Percentiles rank a stretch among this genome's conserved stretches.
phyloP scores from a whole-genome alignment of 1,140 invertebrate species.

The Drosophila elegans region DNA sequence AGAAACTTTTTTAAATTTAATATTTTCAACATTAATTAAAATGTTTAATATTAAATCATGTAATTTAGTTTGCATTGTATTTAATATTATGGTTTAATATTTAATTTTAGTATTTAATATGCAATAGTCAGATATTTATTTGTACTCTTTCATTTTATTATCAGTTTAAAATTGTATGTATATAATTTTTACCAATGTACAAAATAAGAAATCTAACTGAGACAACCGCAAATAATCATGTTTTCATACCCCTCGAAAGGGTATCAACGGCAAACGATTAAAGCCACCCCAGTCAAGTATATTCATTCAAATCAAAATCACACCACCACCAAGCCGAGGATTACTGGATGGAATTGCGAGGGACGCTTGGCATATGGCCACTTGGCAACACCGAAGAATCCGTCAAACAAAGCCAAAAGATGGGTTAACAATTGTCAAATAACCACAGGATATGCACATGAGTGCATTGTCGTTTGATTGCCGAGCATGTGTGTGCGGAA shows the following conservation, averaged over 20 bases:
- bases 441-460: conserved; percentile 81
- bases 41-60: no score
- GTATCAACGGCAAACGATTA: conserved; percentile 32
- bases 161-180: no score
- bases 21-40: no score
- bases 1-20: no score
- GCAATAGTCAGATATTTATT: no score
- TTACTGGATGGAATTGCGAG: conserved; percentile 33
- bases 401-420: conserved; percentile 51
- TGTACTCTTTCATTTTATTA: no score
- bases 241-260: conserved; percentile 6
- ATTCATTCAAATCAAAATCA: conserved; percentile 18
- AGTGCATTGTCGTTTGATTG: conserved; percentile 66
- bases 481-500: conserved; percentile 51
- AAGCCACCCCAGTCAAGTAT: conserved; percentile 29
- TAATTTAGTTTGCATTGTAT: no score
- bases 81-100: no score
- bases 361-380: conserved; percentile 71
- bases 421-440: conserved; percentile 65
- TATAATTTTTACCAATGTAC: not conserved
- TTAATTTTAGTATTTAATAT: no score
- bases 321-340: conserved; percentile 50
- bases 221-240: not conserved
- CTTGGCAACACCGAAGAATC: conserved; percentile 46
- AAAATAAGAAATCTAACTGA: not conserved